phyloP scores from a whole-genome alignment of 2,797 vertebrate species.

The Hemitrygon akajei region DNA sequence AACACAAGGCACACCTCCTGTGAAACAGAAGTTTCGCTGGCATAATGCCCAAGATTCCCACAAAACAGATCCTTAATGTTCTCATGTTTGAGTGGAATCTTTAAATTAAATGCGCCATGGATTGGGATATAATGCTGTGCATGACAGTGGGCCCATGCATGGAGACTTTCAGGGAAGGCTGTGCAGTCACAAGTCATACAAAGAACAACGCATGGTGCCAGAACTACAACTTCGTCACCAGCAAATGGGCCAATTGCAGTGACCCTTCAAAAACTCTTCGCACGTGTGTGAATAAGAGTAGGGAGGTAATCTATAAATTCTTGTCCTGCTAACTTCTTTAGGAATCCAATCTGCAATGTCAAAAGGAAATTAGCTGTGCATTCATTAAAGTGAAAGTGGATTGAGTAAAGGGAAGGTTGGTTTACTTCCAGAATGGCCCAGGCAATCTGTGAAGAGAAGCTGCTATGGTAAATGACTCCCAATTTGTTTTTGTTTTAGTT shows the following conservation, averaged over 20 bases:
- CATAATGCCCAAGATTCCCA: neutral
- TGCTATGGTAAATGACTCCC: neutral
- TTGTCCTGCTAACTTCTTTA: neutral
- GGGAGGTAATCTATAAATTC: neutral
- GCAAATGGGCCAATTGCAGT: neutral
- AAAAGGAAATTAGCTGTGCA: neutral
- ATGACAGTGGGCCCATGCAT: no score
- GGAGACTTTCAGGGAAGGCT: neutral
- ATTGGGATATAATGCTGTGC: neutral
- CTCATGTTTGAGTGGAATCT: neutral
- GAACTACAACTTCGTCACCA: neutral
- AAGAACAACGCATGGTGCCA: no score
- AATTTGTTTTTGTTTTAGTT: neutral
- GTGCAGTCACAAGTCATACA: neutral
- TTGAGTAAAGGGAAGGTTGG: neutral
- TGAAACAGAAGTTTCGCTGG: neutral
- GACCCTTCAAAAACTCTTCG: neutral
- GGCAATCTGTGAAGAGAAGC: neutral
- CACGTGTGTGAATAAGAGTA: no score
- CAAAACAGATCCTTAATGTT: neutral
- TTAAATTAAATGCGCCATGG: neutral
- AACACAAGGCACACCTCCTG: no score
- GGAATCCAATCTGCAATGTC: neutral
- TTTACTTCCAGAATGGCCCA: no score
- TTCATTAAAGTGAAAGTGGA: neutral